A percentile compares a stretch with the other conserved stretches of the same genome.
phyloP scores from a whole-genome alignment of 2,888 invertebrate species.

The Lasioglossum malachurum region DNA sequence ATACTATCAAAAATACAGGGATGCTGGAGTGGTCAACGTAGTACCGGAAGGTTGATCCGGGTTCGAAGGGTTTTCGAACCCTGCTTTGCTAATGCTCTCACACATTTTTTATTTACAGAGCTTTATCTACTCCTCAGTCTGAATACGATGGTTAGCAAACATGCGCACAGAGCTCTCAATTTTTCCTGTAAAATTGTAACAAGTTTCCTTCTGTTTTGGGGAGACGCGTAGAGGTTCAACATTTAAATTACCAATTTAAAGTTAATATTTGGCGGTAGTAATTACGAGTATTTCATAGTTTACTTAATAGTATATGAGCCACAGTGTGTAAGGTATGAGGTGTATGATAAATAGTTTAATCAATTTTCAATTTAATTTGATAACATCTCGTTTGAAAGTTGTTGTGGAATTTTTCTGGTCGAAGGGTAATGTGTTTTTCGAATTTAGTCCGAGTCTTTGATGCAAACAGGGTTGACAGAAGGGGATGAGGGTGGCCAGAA shows the following conservation, averaged over 20 bases:
- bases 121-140: background rate
- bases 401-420: background rate
- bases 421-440: background rate
- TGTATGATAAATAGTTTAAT: background rate
- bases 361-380: background rate
- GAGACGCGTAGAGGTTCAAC: too few species aligned
- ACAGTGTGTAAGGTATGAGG: too few species aligned
- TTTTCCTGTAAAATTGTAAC: background rate
- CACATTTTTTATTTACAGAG: background rate
- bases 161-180: background rate
- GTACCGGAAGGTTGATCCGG: background rate
- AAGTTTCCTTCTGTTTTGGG: too few species aligned
- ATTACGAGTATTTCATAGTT: too few species aligned
- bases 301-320: too few species aligned
- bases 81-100: background rate
- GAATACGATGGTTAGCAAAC: background rate
- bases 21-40: background rate
- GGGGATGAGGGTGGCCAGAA: background rate
- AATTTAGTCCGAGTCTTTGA: background rate
- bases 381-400: background rate
- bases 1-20: conserved; percentile 19
- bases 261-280: too few species aligned
- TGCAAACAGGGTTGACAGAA: background rate
- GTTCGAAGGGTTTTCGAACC: background rate
- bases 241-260: too few species aligned